Base-by-base conservation (phyloP, 2,888 invertebrate genomes). In the Thelaira solivaga region DNA sequence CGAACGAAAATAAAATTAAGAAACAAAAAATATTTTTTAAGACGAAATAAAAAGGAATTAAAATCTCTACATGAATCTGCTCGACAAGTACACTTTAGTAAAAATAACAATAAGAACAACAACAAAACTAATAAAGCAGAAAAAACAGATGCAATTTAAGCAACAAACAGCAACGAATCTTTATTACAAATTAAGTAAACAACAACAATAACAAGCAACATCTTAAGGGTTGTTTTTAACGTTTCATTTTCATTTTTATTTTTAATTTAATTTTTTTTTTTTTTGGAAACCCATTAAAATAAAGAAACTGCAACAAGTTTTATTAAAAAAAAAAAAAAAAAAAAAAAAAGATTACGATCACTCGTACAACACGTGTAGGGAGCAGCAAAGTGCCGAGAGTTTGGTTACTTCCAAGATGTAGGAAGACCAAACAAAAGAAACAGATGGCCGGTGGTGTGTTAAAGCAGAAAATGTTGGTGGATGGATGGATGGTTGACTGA, bases 291-390 rank as follows among this genome's bases (percentile, higher is more conserved):
- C 7, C 31, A 49, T 69, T 69, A 51, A 41, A 45, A 18, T 53
- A 26, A 47, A 53, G 65, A 61, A 74, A 74, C 67, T 74, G 74
- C 74, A 74, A 74, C 74, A 74, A 74, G 74, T 74, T 74, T 64
- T n/a, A 26, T 39, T 57, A 36, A 43, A 34, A 20, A 2, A 39
- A 4, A 55, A 36, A 26, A 39, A 36, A 68, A 34, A 43, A 41
- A 11, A 45, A 18, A 13, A 6, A 26, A n/a, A 43, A 41, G 51
- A 62, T 53, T 31, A 65, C 51, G 74, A 74, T 74, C 74, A 67
- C 36, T 74, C 43, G 18, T 51, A 26, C 36, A 74, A 74, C 74
- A 74, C 74, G 74, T 74, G 74, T n/a, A n/a, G n/a, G n/a, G 59
- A 67, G 55, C 16, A 26, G n/a, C n/a, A n/a, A n/a, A n/a, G 34